A percentile compares a stretch with the other conserved stretches of the same genome.
Evolutionary conservation across 2,113 vertebrate genomes (phyloP).

Genomic region (Brienomyrus longianalis): DNA sequence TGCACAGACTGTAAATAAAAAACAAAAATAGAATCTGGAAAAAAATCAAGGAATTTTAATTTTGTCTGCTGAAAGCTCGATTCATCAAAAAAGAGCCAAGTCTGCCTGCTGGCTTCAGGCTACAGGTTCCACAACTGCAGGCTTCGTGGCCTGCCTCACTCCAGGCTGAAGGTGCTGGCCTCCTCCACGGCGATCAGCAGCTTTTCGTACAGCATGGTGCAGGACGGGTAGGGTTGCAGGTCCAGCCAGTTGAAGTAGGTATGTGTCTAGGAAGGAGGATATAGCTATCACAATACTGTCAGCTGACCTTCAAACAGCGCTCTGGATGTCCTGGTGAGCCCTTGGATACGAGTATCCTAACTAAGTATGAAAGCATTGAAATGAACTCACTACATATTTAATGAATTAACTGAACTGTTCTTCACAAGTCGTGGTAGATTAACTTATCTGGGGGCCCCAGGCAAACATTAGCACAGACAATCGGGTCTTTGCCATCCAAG

Average conservation of each 20-base stretch:
- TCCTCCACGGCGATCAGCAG: slow-evolving; percentile 83
- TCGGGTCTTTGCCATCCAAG: too few relatives aligned
- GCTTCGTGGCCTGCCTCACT: slow-evolving; percentile 40
- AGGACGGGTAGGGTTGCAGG: slow-evolving; percentile 81
- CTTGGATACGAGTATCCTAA: neutral
- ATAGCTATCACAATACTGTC: neutral
- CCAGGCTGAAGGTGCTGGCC: slow-evolving; percentile 85
- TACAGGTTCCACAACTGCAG: neutral
- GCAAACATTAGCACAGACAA: too few relatives aligned
- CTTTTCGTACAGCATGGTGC: slow-evolving; percentile 83
- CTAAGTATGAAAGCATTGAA: neutral
- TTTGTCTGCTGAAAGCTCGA: neutral
- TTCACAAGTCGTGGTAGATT: too few relatives aligned
- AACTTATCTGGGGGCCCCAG: too few relatives aligned
- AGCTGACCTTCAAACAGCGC: neutral
- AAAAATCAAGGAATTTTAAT: neutral
- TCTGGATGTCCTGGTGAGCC: neutral
- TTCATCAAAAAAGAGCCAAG: neutral
- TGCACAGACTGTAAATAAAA: slow-evolving; percentile 15
- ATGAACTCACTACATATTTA: neutral
- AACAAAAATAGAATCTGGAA: neutral
- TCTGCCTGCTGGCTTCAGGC: neutral
- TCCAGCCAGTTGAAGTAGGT: slow-evolving; percentile 84
- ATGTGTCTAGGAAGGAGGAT: slow-evolving; percentile 45
- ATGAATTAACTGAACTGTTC: too few relatives aligned